A percentile compares a stretch with the other conserved stretches of the same genome.
phyloP scores from a whole-genome alignment of 2,888 invertebrate genomes.

The Microplitis deprimator region DNA sequence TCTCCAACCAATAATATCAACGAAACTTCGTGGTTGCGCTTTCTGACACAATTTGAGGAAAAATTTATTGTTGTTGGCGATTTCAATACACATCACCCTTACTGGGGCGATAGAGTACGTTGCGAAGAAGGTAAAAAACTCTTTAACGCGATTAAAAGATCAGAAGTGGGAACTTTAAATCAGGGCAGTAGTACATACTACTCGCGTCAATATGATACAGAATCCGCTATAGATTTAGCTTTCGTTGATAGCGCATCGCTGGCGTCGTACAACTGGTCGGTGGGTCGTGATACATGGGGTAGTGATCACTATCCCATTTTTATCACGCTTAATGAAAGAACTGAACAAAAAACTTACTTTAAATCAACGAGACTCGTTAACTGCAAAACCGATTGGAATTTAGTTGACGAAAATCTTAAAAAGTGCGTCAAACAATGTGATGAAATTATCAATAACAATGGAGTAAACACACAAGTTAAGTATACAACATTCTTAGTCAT shows the following conservation, averaged over 20 bases:
- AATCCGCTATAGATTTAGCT: constrained; percentile 24
- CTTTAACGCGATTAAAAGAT: neutral
- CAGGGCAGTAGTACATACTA: constrained; percentile 3
- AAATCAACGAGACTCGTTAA: constrained; percentile 17
- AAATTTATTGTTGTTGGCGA: constrained; percentile 31
- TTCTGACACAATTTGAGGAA: neutral
- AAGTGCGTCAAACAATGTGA: neutral
- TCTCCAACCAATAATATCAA: neutral
- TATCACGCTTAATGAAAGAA: constrained; percentile 4
- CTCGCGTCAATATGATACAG: constrained; percentile 23
- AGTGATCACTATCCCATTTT: constrained; percentile 31
- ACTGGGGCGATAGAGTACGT: constrained; percentile 10
- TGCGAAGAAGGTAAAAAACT: constrained; percentile 14
- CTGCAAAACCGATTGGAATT: constrained; percentile 26
- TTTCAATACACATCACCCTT: constrained; percentile 26
- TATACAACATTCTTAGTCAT: constrained; percentile 10
- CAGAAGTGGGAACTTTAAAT: constrained; percentile 10
- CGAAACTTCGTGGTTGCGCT: neutral
- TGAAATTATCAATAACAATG: neutral
- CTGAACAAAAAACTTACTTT: neutral
- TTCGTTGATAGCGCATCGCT: constrained; percentile 14
- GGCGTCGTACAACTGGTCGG: constrained; percentile 17
- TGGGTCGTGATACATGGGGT: constrained; percentile 27
- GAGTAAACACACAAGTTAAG: neutral
- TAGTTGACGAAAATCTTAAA: constrained; percentile 13